A percentile compares a stretch with the other conserved stretches of the same genome.
Evolutionary conservation across 2,113 vertebrate species (phyloP).

Genomic region (Rhinoderma darwinii): DNA sequence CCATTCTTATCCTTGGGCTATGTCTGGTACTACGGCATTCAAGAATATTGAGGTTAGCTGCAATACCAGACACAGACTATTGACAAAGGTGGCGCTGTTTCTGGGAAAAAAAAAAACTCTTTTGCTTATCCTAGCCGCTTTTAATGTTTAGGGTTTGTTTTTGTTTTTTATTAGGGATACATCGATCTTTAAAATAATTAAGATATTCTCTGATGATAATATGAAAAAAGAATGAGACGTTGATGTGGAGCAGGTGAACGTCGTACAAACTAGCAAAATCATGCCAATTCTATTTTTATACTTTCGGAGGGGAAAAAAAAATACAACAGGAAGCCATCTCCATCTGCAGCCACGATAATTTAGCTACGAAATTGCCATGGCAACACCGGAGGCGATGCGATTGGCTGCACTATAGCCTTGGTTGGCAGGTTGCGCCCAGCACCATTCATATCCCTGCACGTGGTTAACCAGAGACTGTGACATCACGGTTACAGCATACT

Average conservation of each 20-base stretch:
- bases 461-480: not conserved
- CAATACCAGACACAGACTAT: too few relatives aligned
- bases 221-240: too few relatives aligned
- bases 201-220: not conserved
- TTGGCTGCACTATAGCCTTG: slow-evolving; percentile 46
- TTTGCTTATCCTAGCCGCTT: too few relatives aligned
- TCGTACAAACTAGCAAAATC: not conserved
- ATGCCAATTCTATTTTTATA: not conserved
- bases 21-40: too few relatives aligned
- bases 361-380: slow-evolving; percentile 58
- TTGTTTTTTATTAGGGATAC: not conserved
- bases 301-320: not conserved
- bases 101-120: too few relatives aligned
- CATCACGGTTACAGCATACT: not conserved
- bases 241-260: not conserved
- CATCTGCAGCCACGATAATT: slow-evolving; percentile 36
- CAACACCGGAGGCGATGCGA: not conserved
- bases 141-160: too few relatives aligned
- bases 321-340: not conserved
- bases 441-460: not conserved
- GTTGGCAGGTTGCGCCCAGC: slow-evolving; percentile 18
- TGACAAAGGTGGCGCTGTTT: too few relatives aligned
- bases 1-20: too few relatives aligned
- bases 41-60: too few relatives aligned
- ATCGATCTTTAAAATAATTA: not conserved